Conservation (phyloP, 1,140 invertebrate genomes). For the Drosophila tani region DNA sequence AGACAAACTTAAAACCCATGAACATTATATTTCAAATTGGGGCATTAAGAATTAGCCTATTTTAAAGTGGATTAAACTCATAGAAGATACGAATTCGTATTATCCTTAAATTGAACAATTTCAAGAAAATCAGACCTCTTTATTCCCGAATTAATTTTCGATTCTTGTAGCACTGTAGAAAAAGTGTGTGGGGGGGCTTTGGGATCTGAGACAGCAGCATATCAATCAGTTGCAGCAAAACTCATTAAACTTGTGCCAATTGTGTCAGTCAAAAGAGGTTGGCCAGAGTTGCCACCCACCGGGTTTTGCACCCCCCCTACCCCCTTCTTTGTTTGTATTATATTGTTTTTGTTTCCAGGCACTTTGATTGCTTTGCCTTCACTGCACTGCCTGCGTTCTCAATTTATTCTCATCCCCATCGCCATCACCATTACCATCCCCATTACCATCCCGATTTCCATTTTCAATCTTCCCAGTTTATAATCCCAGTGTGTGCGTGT, state of each 20-base stretch:
- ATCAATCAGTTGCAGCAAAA: constrained; percentile 73
- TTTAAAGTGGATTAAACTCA: too few species aligned
- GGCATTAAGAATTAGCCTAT: too few species aligned
- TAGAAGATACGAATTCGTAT: too few species aligned
- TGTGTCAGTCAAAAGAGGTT: constrained; percentile 58
- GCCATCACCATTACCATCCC: background rate
- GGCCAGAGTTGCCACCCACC: constrained; percentile 2
- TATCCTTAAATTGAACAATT: too few species aligned
- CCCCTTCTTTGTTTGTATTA: background rate
- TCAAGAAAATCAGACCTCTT: too few species aligned
- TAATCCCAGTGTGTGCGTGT: constrained; percentile 16
- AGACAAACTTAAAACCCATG: too few species aligned
- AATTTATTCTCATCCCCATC: constrained; percentile 12
- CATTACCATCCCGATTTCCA: background rate
- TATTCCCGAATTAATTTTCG: background rate
- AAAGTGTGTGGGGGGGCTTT: background rate
- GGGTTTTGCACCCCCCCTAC: background rate
- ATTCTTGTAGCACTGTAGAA: background rate
- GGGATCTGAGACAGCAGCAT: constrained; percentile 33
- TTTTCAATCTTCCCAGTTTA: constrained; percentile 13
- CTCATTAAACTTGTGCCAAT: constrained; percentile 73
- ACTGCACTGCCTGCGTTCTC: constrained; percentile 24
- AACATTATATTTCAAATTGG: too few species aligned
- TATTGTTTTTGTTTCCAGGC: constrained; percentile 35
- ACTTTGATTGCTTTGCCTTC: constrained; percentile 33